Percentiles rank a stretch among this genome's conserved stretches.
These are phyloP conservation scores for Lethenteron camtschaticum DNA, from an alignment of 2,113 vertebrate genomes.

Conservation along the genomic window DNA sequence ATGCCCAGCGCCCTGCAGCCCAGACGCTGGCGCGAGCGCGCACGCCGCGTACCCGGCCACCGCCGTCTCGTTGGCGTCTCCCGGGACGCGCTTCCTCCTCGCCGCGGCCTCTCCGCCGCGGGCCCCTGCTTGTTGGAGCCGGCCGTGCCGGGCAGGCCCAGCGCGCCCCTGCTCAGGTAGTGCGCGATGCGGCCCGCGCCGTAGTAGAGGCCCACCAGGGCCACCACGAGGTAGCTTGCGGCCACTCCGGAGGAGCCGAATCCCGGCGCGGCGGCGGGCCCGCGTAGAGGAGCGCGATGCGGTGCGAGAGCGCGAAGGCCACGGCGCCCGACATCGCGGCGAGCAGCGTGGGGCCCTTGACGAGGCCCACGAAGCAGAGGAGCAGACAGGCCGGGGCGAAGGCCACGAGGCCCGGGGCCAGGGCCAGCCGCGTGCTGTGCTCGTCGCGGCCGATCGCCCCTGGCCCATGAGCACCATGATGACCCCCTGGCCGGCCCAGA, in stretches of 20 bases:
- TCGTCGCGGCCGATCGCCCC: slow-evolving; percentile 11
- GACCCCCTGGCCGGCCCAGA: slow-evolving; percentile 43
- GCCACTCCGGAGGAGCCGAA: slow-evolving; percentile 37
- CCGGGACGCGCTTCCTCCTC: no score
- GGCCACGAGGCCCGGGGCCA: slow-evolving; percentile 37
- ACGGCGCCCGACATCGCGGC: slow-evolving; percentile 24
- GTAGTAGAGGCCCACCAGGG: slow-evolving; percentile 31
- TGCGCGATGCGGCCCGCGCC: slow-evolving; percentile 27
- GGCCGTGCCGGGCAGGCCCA: no score
- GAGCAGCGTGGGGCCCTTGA: slow-evolving; percentile 22
- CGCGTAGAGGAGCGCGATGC: slow-evolving; percentile 25
- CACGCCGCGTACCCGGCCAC: no score
- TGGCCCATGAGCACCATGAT: slow-evolving; percentile 34
- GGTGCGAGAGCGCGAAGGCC: slow-evolving; percentile 39
- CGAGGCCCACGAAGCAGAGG: slow-evolving; percentile 23
- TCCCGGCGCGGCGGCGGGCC: not conserved
- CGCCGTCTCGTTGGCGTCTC: no score
- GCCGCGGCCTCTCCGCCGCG: no score
- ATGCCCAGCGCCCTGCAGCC: slow-evolving; percentile 37
- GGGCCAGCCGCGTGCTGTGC: slow-evolving; percentile 17
- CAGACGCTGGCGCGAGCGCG: slow-evolving; percentile 19
- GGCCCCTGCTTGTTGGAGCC: no score
- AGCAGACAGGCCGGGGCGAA: slow-evolving; percentile 33
- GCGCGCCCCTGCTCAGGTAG: slow-evolving; percentile 16
- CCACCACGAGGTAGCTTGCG: slow-evolving; percentile 35